phyloP scores from a whole-genome alignment of 2,888 invertebrate genomes.

The Scaptomyza parva region DNA sequence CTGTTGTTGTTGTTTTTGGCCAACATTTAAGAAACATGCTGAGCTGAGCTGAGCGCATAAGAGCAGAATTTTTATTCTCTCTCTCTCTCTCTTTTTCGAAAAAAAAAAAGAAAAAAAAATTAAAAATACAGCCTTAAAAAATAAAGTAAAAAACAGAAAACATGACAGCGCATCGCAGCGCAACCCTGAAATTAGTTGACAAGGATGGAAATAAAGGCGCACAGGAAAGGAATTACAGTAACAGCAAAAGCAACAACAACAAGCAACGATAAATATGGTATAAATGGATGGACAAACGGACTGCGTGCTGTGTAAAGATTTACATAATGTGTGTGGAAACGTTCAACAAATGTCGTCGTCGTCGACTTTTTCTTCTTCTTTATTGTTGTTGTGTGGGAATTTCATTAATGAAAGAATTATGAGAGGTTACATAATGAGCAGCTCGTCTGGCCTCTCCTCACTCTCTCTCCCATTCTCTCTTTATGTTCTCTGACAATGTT shows the following conservation, averaged over 20 bases:
- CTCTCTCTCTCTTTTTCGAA: conserved; percentile 3
- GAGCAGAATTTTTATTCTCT: conserved; percentile 37
- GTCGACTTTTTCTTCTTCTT: too few species aligned
- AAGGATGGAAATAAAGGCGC: conserved; percentile 62
- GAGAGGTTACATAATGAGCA: conserved; percentile 78
- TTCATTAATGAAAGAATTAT: conserved; percentile 79
- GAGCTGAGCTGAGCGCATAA: conserved; percentile 36
- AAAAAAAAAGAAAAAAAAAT: conserved; percentile 52
- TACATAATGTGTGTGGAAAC: conserved; percentile 72
- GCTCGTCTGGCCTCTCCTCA: conserved; percentile 6
- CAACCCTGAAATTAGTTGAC: conserved; percentile 79
- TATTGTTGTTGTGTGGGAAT: conserved; percentile 78
- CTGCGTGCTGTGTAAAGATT: conserved; percentile 76
- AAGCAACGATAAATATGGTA: conserved; percentile 49
- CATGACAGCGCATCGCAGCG: conserved; percentile 68
- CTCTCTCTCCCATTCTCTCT: neutral
- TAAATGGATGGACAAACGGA: conserved; percentile 57
- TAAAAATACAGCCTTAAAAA: conserved; percentile 72
- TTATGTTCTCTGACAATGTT: conserved; percentile 42
- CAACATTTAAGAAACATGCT: conserved; percentile 70
- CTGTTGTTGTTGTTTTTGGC: conserved; percentile 49
- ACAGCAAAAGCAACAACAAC: conserved; percentile 17
- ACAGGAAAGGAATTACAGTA: conserved; percentile 18
- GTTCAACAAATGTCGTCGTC: conserved; percentile 55
- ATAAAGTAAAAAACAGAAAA: conserved; percentile 44